Percentiles rank a stretch among this genome's conserved stretches.
Evolutionary conservation across 1,140 invertebrate genomes (phyloP).

Genomic region (Drosophila erecta): DNA sequence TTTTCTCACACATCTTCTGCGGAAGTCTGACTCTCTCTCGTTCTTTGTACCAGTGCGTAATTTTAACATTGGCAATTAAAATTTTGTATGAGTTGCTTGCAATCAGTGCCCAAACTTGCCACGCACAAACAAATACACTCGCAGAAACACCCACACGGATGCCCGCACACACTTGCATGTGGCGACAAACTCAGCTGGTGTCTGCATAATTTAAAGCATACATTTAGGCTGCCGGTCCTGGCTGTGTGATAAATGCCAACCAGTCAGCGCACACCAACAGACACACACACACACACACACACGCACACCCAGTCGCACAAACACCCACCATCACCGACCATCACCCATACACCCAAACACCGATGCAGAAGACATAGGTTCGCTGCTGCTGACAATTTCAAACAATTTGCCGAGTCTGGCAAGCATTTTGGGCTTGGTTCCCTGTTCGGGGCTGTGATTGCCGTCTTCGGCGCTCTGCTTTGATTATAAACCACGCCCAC

Average conservation of each 20-base stretch:
- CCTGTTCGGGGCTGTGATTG: conserved; percentile 63
- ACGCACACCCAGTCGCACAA: conserved; percentile 2
- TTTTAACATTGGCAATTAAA: conserved; percentile 82
- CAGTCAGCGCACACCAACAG: conserved; percentile 33
- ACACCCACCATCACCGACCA: not conserved
- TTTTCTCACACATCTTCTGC: conserved; percentile 3
- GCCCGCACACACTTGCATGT: conserved; percentile 21
- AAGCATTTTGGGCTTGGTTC: conserved; percentile 38
- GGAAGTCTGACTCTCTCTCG: conserved; percentile 19
- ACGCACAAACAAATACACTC: conserved; percentile 50
- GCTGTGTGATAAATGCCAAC: conserved; percentile 78
- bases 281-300: conserved; percentile 4
- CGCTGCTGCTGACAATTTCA: conserved; percentile 64
- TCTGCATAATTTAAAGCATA: conserved; percentile 83
- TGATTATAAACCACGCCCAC: conserved; percentile 52
- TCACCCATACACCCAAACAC: conserved; percentile 5
- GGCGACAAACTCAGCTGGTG: conserved; percentile 80
- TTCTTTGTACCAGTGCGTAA: conserved; percentile 66
- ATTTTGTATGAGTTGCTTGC: conserved; percentile 82
- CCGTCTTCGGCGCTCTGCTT: conserved; percentile 55
- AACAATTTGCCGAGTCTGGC: conserved; percentile 63
- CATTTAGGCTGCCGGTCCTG: conserved; percentile 72
- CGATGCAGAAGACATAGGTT: conserved; percentile 20
- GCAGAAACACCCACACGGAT: conserved; percentile 29
- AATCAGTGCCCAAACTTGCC: conserved; percentile 77